Base-by-base conservation (phyloP, 2,888 invertebrate genomes). In the Brachynemurus nebulosus region DNA sequence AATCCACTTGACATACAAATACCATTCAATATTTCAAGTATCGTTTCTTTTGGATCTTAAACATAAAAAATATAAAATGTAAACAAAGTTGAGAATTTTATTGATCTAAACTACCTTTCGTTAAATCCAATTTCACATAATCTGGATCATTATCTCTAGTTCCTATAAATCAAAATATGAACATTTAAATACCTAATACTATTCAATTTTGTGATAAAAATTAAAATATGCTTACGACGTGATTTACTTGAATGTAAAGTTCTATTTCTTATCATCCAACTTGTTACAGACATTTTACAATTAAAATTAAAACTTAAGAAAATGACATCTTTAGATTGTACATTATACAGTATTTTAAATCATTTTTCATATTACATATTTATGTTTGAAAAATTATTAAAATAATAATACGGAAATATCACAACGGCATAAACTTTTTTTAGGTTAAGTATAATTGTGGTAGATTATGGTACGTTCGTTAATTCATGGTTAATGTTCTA, bases 1-100 rank as follows among this genome's bases (percentile, higher is more conserved):
- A 80, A 71, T 46, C 72, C 73, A 51, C 69, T 66, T 58, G 71
- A 74, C 57, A 72, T 74, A 59, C 77, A 77, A 47, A 80, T 65
- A 53, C 72, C 74, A 55, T 68, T 67, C 55, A 78, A 69, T 47
- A 80, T 74, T 56, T 77, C 76, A 55, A 68, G 72, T 48, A 76
- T 72, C 67, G 76, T 79, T 59, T 76, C 74, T 56, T 71, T 68
- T 23, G 76, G 69, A 53, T 62, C 64, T 63, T 45, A 20, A 57
- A 57, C 45, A 30, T 12, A 30, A 30, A 30, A n/a, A n/a, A n/a
- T n/a, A n/a, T n/a, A n/a, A n/a, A n/a, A n/a, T n/a, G n/a, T n/a
- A n/a, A n/a, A n/a, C 12, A 11, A 35, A 16, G 16, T 39, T 50
- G 38, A 46, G 36, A 38, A 35, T 30, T 7, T 36, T n/a, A 35